Base-by-base conservation (phyloP, 37 sponge, comb jelly and placozoan genomes). In the Eunapius fragilis region DNA sequence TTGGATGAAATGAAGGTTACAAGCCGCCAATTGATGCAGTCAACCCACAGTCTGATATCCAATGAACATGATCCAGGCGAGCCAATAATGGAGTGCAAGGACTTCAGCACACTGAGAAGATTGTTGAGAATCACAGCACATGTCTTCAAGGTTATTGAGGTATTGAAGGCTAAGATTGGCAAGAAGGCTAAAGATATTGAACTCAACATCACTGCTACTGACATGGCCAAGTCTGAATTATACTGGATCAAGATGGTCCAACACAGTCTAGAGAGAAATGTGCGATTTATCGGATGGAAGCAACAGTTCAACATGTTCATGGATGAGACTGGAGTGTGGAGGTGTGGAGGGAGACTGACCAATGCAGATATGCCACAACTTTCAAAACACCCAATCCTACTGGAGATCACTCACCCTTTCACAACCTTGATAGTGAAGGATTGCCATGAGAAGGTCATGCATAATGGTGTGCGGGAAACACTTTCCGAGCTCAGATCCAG, bases 281-380 rank as follows among this genome's bases (percentile, higher is more conserved):
- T 10, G 30, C 1, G 41, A 5, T 78, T 85, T 23, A 58, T 10
- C 17, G 14, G 19, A 10, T 72, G 75, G 75, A 74, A 72, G 58
- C 78, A 74, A 23, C 84, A 83, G 27, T 49, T 87, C 26, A 34
- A 45, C 11, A 38, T 78, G 31, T 79, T 87, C 68, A 32, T 22
- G 68, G 86, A 86, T 31, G 47, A 50, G 22, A 67, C 49, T 13
- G 76, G 76, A 28, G 2, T 81, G 10, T 74, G 81, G 82, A 25
- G 88, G 23, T 80, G 88, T 80, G 88, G 88, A 28, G 88, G 88
- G 0, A 41, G 80, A 71, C 70, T 89, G 19, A n/a, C 69, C 24
- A 88, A 88, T 67, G 88, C 77, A 11, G 83, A 76, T 31, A 32
- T 88, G 5, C 70, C 72, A n/a, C 69, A 38, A 17, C 26, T 67